Evolutionary conservation across 2,113 vertebrate species (phyloP), one percentile per base, ranked within the genome.

Genomic region (Oenanthe melanoleuca): DNA sequence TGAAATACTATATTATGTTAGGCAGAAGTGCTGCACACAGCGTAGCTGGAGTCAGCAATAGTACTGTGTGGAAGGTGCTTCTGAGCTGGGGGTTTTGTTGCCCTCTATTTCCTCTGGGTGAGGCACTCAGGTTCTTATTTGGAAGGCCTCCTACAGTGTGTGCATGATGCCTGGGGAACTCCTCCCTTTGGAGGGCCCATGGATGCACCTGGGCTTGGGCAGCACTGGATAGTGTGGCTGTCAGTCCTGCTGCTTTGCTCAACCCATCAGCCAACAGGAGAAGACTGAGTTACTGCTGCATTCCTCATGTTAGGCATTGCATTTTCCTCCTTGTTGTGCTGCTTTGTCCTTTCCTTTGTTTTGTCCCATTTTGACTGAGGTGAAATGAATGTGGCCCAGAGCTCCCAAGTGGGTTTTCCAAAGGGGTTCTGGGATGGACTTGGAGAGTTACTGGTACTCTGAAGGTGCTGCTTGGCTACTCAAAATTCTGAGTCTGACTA

Each of bases 151-250:
- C 12, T 37, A 12, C 12, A 13, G 11, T 8, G 5, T 38, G 12
- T 4, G 1, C 4, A 2, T 44, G 21, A 1, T 80, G 9, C 34
- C 6, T 72, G 10, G 10, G 3, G 11, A 34, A 2, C 4, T 9
- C 42, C 1, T 6, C 8, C 3, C 1, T 4, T 22, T 50, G 44
- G 66, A 69, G 50, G 26, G 11, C 3, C 11, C 0, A 0, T n/a
- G 56, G 28, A 29, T 49, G 26, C 14, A 56, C 28, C 17, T 77
- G 37, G 6, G 9, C 14, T 73, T 28, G 23, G 29, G 40, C 45
- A 77, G 53, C 37, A 3, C 11, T 40, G 33, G 18, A 33, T 44
- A n/a, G 3, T 14, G 59, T 77, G 47, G 7, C 25, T 20, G 31
- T 57, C 33, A 15, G 65, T 24, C 38, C 5, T 10, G 1, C n/a